Evolutionary conservation across 2,797 vertebrate species (phyloP), one percentile per base, ranked within the genome.

Genomic region (Ispidina lecontei): DNA sequence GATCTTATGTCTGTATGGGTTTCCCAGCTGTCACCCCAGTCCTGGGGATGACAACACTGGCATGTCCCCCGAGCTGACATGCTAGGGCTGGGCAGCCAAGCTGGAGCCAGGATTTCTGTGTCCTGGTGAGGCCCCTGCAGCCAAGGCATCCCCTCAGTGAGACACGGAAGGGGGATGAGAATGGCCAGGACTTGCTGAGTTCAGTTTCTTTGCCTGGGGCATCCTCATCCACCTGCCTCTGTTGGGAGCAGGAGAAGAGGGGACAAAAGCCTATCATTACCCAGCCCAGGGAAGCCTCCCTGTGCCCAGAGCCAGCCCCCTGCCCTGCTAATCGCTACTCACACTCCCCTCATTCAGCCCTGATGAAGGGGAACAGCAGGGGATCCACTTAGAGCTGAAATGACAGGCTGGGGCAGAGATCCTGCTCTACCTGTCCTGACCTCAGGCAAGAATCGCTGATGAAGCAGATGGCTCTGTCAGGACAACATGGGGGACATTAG

Each of bases 181-280:
- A 79, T 0, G 10, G 28, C 33, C 3, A 0, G 19, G 25, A 73
- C 10, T 72, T 87, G 60, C 64, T 73, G 74, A 90, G 64, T 76
- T 95, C 65, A 74, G 69, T 14, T 14, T 85, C n/a, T 60, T 87
- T 71, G 70, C 94, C 89, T 0, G 0, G 4, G 70, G 89, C 91
- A 70, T 76, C 65, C 41, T 82, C 72, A 82, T 84, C 60, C 84
- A 72, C 78, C 81, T 90, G 81, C 13, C 46, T 93, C 60, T 60
- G 49, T 73, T 0, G 3, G 88, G 44, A 59, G 29, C 44, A 63
- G 47, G 47, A 84, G 41, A 17, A 63, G 56, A 76, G 37, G 19
- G 46, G 60, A 92, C 43, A 92, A 72, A 92, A 90, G 26, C 43
- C 90, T 92, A 49, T 92, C 85, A 95, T 96, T 93, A 95, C 49